These are phyloP conservation scores for Apolygus lucorum DNA, from an alignment of 1,140 invertebrate genomes.

Conservation along the genomic window DNA sequence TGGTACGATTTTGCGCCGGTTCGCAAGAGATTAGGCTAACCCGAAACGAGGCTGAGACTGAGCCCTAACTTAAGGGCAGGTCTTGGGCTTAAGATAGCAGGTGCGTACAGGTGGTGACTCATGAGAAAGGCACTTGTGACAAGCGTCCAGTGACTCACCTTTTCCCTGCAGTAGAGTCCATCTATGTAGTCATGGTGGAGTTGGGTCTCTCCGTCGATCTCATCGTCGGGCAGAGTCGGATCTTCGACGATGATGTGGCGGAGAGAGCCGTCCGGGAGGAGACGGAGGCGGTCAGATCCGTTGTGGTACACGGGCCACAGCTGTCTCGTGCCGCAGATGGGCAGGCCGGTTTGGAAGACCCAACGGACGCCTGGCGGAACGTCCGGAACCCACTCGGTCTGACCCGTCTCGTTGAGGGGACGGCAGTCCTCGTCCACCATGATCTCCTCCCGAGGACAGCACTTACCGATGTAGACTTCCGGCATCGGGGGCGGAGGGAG, in stretches of 20 bases:
- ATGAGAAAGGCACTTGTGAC: too few species aligned
- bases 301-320: slow-evolving; percentile 62
- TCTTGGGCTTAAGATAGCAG: too few species aligned
- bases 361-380: slow-evolving; percentile 44
- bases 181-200: slow-evolving; percentile 59
- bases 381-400: slow-evolving; percentile 49
- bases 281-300: slow-evolving; percentile 49
- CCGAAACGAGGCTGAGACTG: too few species aligned
- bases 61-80: too few species aligned
- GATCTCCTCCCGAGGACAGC: slow-evolving; percentile 61
- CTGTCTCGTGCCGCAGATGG: slow-evolving; percentile 57
- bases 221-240: slow-evolving; percentile 38
- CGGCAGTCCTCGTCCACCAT: slow-evolving; percentile 56
- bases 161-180: slow-evolving; percentile 69
- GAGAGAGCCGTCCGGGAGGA: slow-evolving; percentile 58
- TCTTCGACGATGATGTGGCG: slow-evolving; percentile 51
- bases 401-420: slow-evolving; percentile 47
- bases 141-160: slow-evolving; percentile 49
- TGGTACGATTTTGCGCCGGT: too few species aligned
- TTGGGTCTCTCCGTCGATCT: slow-evolving; percentile 43
- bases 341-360: slow-evolving; percentile 52
- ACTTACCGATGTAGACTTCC: slow-evolving; percentile 53
- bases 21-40: too few species aligned
- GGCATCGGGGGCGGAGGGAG: neutral
- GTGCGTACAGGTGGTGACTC: too few species aligned